Evolutionary conservation across 2,113 vertebrate genomes (phyloP).

Genomic region (Ariopsis seemanni): DNA sequence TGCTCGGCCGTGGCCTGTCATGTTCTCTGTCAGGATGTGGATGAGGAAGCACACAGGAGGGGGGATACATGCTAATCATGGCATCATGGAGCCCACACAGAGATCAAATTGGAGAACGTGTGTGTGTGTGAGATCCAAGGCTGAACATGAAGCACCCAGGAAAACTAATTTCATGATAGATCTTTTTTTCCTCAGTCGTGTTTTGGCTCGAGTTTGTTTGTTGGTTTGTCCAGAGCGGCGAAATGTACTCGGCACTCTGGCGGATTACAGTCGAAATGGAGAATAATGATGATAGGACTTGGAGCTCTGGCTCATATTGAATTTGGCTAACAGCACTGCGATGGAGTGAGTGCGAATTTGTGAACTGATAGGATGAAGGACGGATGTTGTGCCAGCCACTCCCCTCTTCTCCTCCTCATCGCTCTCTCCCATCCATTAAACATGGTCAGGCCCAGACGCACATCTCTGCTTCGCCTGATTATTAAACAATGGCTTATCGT

Average conservation of each 20-base stretch:
- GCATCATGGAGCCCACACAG: constrained; percentile 61
- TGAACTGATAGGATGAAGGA: constrained; percentile 59
- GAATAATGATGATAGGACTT: constrained; percentile 15
- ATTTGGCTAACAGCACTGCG: constrained; percentile 56
- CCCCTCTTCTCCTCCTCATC: constrained; percentile 39
- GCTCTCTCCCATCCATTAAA: constrained; percentile 58
- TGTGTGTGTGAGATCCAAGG: constrained; percentile 25
- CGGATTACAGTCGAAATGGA: background rate
- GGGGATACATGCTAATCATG: constrained; percentile 69
- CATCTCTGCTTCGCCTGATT: constrained; percentile 67
- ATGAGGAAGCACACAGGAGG: constrained; percentile 54
- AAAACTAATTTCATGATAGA: constrained; percentile 25
- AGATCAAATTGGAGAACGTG: constrained; percentile 55
- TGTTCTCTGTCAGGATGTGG: constrained; percentile 61
- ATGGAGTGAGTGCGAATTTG: constrained; percentile 63
- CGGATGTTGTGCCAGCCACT: constrained; percentile 49
- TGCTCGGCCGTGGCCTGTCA: constrained; percentile 47
- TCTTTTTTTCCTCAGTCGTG: constrained; percentile 54
- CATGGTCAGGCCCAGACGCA: constrained; percentile 60
- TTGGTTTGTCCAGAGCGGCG: background rate
- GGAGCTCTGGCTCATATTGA: constrained; percentile 46
- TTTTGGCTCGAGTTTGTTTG: background rate
- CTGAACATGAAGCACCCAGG: constrained; percentile 38
- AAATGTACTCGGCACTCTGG: background rate
- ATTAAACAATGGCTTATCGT: constrained; percentile 77